Percentiles rank a stretch among this genome's conserved stretches.
phyloP scores from a whole-genome alignment of 2,113 vertebrate species.

The Gadus chalcogrammus region DNA sequence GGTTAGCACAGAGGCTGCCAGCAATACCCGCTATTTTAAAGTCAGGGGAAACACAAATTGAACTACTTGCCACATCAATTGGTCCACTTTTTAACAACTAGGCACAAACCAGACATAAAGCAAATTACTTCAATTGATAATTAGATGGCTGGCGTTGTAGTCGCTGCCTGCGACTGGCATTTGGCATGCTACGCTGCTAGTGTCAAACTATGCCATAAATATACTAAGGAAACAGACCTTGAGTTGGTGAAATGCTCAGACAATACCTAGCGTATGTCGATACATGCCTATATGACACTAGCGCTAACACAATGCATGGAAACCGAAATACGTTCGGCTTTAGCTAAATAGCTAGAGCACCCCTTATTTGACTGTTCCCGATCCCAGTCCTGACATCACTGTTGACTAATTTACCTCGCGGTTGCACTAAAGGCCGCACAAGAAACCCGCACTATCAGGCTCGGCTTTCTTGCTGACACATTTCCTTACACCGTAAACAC shows the following conservation, averaged over 20 bases:
- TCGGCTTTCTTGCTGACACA: slow-evolving; percentile 10
- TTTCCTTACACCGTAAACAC: slow-evolving; percentile 27
- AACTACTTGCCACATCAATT: neutral
- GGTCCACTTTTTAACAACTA: too few species aligned
- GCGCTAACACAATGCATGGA: too few species aligned
- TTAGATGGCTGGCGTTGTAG: slow-evolving; percentile 39
- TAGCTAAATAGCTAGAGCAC: slow-evolving; percentile 39
- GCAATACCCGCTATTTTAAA: slow-evolving; percentile 30
- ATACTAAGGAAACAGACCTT: slow-evolving; percentile 9
- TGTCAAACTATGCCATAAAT: slow-evolving; percentile 18
- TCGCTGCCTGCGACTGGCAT: slow-evolving; percentile 52
- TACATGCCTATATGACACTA: too few species aligned
- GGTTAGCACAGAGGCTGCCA: slow-evolving; percentile 21
- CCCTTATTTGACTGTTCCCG: slow-evolving; percentile 9
- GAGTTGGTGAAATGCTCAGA: neutral
- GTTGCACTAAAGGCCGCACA: slow-evolving; percentile 59
- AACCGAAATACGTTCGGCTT: neutral
- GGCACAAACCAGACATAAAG: neutral
- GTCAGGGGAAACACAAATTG: neutral
- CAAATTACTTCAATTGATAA: neutral
- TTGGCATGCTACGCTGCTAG: slow-evolving; percentile 33
- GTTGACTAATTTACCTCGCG: slow-evolving; percentile 63
- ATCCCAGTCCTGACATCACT: slow-evolving; percentile 41
- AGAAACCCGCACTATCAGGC: slow-evolving; percentile 32
- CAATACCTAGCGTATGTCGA: neutral